Percentiles rank a stretch among this genome's conserved stretches.
phyloP scores from a whole-genome alignment of 2,888 invertebrate species.

The Cryptocephalus moraei region DNA sequence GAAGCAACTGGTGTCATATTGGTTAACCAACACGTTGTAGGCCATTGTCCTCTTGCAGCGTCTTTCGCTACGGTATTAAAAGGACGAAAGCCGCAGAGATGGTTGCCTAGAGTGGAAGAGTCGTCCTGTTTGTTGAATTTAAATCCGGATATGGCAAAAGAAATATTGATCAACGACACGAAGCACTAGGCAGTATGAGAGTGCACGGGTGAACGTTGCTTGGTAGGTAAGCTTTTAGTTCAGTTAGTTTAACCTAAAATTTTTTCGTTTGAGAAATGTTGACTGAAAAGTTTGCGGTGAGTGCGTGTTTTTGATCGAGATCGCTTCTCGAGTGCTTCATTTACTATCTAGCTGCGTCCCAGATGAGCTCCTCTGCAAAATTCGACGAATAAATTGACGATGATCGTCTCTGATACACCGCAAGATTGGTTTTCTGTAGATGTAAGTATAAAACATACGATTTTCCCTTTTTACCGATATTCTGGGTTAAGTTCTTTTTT shows the following conservation, averaged over 20 bases:
- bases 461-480: neutral
- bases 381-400: constrained; percentile 1
- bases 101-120: neutral
- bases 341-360: neutral
- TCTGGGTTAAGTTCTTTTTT: no score
- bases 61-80: no score
- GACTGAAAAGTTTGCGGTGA: constrained; percentile 12
- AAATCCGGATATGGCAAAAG: neutral
- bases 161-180: neutral
- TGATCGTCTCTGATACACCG: constrained; percentile 23
- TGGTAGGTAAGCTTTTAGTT: constrained; percentile 23
- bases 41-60: no score
- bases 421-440: constrained; percentile 24
- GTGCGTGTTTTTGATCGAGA: constrained; percentile 10
- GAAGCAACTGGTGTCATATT: no score
- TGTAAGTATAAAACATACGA: constrained; percentile 18
- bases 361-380: neutral
- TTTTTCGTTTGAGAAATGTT: constrained; percentile 19
- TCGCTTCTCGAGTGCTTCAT: constrained; percentile 4
- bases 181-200: neutral
- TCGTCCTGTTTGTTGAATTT: neutral
- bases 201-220: neutral
- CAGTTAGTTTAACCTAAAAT: constrained; percentile 26
- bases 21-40: no score
- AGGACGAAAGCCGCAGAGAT: neutral